phyloP scores from a whole-genome alignment of 2,888 invertebrate genomes.

The Ichneumoninae sp. region DNA sequence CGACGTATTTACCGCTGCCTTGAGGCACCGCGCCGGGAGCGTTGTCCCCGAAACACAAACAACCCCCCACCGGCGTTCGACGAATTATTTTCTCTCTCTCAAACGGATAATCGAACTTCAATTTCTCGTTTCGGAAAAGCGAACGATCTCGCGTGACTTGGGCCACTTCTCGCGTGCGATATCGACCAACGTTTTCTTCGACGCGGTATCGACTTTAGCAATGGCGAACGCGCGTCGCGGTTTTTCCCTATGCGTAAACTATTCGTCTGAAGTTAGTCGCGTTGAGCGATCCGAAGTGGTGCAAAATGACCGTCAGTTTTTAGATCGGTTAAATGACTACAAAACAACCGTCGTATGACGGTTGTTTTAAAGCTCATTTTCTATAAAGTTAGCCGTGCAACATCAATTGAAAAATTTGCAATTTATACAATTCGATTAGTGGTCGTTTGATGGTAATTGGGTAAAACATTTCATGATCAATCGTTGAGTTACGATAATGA shows the following conservation, averaged over 20 bases:
- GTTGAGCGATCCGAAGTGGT: not conserved
- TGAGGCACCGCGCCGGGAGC: constrained; percentile 43
- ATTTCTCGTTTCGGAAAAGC: constrained; percentile 78
- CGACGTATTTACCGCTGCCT: constrained; percentile 78
- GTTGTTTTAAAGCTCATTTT: no score
- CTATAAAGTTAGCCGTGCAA: no score
- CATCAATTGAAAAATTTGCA: no score
- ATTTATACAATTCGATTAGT: no score
- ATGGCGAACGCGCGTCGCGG: constrained; percentile 59
- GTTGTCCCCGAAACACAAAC: constrained; percentile 72
- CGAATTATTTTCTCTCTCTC: constrained; percentile 61
- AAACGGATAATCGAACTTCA: constrained; percentile 80
- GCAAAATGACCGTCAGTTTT: no score
- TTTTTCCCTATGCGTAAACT: not conserved
- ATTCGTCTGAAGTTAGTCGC: constrained; percentile 39
- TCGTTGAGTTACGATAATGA: no score
- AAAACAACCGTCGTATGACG: no score
- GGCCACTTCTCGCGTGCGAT: constrained; percentile 64
- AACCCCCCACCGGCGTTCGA: not conserved
- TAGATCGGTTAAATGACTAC: no score
- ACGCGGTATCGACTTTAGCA: constrained; percentile 74
- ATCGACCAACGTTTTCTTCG: constrained; percentile 76
- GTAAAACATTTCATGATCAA: no score
- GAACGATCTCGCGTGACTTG: not conserved
- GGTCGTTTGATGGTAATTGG: no score